Evolutionary conservation across 2,888 invertebrate species (phyloP), one percentile per base, ranked within the genome.

Genomic region (Tipula helvola): DNA sequence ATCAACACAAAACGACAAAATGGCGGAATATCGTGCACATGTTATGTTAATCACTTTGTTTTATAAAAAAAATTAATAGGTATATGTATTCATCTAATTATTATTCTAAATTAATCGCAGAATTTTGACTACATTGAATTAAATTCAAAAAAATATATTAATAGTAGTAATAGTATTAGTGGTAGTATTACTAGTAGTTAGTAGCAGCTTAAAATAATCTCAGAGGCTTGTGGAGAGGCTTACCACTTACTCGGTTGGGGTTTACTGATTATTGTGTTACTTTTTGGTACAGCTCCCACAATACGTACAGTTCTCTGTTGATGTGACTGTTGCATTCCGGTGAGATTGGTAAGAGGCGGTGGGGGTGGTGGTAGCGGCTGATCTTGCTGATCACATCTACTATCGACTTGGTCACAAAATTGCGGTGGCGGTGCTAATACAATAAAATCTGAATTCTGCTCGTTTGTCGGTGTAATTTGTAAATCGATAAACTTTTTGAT

Each of bases 391-490:
- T 85, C 71, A 36, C 88, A 88, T 88, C 91, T 91, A 83, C 93
- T 92, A 89, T 93, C 93, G 88, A 93, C 93, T 88, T 91, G 91
- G 92, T 97, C 97, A 91, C 96, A 96, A 92, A 97, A 97, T 92
- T 97, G 97, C 57, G 97, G 97, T 52, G 97, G 97, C 57, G 97
- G 97, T 36, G 97, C 96, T 88, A 96, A 93, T 16, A 96, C 93
- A 86, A 95, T 92, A 87, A 94, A 93, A 88, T 93, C 93, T 5
- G 92, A 89, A 87, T 89, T 90, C 86, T 88, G 90, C 90, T 86
- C 91, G 88, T 44, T 86, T 83, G 85, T 42, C 85, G 85, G 93
- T 4, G 93, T 93, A 0, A 94, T 94, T 0, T 94, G 94, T 83
- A 52, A 4, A 10, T 39, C 89, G 86, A 88, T 87, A 87, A 89